A percentile compares a stretch with the other conserved stretches of the same genome.
phyloP scores from a whole-genome alignment of 2,113 vertebrate genomes.

The Hippopotamus amphibius region DNA sequence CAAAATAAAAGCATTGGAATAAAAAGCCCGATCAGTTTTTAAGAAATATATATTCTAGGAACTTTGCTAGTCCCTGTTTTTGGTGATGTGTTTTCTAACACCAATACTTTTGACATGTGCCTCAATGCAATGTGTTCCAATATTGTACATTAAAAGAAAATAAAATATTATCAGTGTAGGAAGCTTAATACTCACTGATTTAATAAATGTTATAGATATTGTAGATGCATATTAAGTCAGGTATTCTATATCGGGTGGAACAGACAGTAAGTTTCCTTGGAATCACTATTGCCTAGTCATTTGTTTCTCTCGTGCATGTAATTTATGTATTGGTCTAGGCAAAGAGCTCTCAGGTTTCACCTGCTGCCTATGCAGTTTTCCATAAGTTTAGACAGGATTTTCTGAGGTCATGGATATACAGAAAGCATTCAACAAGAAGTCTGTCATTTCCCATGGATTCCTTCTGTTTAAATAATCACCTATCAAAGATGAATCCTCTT shows the following conservation, averaged over 20 bases:
- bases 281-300: constrained; percentile 36
- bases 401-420: background rate
- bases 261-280: background rate
- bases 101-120: background rate
- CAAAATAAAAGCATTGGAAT: background rate
- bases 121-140: background rate
- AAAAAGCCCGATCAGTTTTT: background rate
- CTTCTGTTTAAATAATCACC: background rate
- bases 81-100: constrained; percentile 2
- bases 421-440: background rate
- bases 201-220: background rate
- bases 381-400: background rate
- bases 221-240: background rate
- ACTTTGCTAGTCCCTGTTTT: background rate
- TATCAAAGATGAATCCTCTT: background rate
- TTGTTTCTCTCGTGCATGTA: constrained; percentile 20
- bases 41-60: background rate
- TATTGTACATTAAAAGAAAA: background rate
- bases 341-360: background rate
- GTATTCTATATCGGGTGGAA: background rate
- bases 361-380: background rate
- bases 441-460: background rate
- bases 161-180: background rate
- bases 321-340: background rate
- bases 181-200: background rate